Percentiles rank a stretch among this genome's conserved stretches.
Evolutionary conservation across 2,888 invertebrate genomes (phyloP).

Genomic region (Muscina levida): DNA sequence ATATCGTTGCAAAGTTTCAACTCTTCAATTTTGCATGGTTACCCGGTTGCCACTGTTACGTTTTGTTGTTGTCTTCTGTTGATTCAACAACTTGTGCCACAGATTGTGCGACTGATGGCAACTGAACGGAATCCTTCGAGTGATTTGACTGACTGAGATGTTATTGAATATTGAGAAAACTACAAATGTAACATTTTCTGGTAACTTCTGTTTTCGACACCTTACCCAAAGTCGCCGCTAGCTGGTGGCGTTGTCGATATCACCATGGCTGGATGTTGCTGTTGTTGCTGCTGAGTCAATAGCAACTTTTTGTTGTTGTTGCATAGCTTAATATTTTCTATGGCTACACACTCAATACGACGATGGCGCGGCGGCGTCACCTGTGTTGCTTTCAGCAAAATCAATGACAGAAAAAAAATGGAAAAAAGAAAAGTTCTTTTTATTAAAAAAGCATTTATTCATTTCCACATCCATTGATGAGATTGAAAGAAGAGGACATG

Average conservation of each 20-base stretch:
- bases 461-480: conserved; percentile 9
- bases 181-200: conserved; percentile 55
- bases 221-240: conserved; percentile 12
- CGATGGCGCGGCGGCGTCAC: not conserved
- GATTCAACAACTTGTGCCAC: conserved; percentile 17
- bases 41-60: not conserved
- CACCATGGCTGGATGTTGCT: too few relatives aligned
- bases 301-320: not conserved
- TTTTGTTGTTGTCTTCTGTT: not conserved
- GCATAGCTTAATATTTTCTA: not conserved
- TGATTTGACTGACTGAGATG: conserved; percentile 21
- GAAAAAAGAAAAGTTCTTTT: too few relatives aligned
- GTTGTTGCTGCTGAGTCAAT: conserved; percentile 31
- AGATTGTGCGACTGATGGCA: not conserved
- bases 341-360: not conserved
- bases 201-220: conserved; percentile 54
- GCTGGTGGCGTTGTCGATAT: not conserved
- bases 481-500: not conserved
- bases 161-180: conserved; percentile 51
- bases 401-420: too few relatives aligned
- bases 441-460: conserved; percentile 41
- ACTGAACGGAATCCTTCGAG: conserved; percentile 1
- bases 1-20: conserved; percentile 52
- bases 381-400: not conserved
- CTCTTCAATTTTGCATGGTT: conserved; percentile 8